phyloP scores from a whole-genome alignment of 2,113 vertebrate species.

The Arothron firmamentum region DNA sequence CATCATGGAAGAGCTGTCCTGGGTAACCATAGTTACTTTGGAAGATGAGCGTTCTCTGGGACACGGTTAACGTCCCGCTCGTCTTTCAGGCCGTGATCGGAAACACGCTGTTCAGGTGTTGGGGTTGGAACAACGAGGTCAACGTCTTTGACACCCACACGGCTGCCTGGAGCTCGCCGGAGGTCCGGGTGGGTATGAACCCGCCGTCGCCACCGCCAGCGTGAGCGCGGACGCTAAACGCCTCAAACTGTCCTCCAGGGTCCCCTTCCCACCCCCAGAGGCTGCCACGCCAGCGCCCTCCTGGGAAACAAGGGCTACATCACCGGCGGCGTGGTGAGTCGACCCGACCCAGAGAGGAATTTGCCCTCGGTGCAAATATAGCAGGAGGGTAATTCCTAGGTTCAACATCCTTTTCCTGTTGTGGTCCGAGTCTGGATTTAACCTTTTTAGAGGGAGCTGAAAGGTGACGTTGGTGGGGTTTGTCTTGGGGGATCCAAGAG shows the following conservation, averaged over 20 bases:
- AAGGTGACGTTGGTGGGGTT: too few species aligned
- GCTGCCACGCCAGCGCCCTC: slow-evolving; percentile 67
- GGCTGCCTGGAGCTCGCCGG: slow-evolving; percentile 61
- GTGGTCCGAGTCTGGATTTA: not conserved
- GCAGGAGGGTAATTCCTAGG: not conserved
- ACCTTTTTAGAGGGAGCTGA: not conserved
- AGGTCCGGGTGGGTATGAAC: slow-evolving; percentile 52
- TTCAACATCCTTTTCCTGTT: slow-evolving; percentile 43
- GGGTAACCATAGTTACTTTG: slow-evolving; percentile 44
- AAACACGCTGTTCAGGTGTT: slow-evolving; percentile 55
- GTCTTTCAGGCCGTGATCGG: slow-evolving; percentile 52
- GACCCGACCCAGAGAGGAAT: not conserved
- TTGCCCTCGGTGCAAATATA: too few species aligned
- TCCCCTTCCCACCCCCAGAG: slow-evolving; percentile 53
- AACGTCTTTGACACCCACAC: slow-evolving; percentile 56
- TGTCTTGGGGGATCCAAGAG: too few species aligned
- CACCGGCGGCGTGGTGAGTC: slow-evolving; percentile 89
- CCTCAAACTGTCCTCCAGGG: slow-evolving; percentile 48
- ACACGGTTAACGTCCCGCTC: not conserved
- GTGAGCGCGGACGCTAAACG: not conserved
- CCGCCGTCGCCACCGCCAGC: not conserved
- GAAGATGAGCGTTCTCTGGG: too few species aligned
- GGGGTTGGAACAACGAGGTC: slow-evolving; percentile 77
- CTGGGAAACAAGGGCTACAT: slow-evolving; percentile 89
- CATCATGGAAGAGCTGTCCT: slow-evolving; percentile 67